These are phyloP conservation scores for Incurvaria masculella DNA, from an alignment of 2,888 invertebrate species.

Conservation along the genomic window DNA sequence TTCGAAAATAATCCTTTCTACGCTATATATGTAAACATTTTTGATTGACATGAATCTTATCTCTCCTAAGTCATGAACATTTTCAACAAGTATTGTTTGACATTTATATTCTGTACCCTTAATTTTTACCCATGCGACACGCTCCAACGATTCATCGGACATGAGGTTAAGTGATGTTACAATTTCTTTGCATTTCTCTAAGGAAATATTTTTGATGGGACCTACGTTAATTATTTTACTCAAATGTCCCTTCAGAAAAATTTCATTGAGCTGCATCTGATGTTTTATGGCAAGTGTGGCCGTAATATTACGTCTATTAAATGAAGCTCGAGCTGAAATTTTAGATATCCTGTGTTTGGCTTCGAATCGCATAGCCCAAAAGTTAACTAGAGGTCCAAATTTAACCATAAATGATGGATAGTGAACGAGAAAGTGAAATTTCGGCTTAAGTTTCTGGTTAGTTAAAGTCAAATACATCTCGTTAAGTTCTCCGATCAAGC, in stretches of 20 bases:
- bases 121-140: neutral
- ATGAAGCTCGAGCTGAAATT: slow-evolving; percentile 10
- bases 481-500: neutral
- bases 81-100: neutral
- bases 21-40: neutral
- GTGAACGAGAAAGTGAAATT: neutral
- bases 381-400: slow-evolving; percentile 2
- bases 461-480: neutral
- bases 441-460: no score
- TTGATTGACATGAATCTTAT: neutral
- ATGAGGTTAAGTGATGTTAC: neutral
- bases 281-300: slow-evolving; percentile 9
- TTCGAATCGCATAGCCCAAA: slow-evolving; percentile 4
- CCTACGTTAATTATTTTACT: no score
- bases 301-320: slow-evolving; percentile 10
- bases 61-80: neutral
- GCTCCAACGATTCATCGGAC: no score
- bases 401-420: slow-evolving; percentile 1
- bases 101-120: neutral
- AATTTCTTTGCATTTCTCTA: neutral
- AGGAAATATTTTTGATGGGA: no score
- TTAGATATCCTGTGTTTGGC: slow-evolving; percentile 10
- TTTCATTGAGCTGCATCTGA: slow-evolving; percentile 10
- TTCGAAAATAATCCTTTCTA: neutral
- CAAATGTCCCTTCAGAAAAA: slow-evolving; percentile 6